These are phyloP conservation scores for Hassar affinis DNA, from an alignment of 2,113 vertebrate genomes.

Conservation along the genomic window DNA sequence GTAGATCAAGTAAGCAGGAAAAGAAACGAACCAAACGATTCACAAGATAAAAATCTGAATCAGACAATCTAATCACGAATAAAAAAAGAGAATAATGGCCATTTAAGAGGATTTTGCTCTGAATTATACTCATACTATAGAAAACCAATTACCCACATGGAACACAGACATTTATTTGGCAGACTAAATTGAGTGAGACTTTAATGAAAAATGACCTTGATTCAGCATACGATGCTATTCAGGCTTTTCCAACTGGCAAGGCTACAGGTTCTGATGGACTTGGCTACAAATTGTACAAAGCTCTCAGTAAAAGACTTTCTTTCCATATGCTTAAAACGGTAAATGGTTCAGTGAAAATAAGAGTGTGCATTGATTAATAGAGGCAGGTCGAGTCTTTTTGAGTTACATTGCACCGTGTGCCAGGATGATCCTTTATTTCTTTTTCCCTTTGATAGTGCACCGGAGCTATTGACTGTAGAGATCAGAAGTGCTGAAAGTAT, in stretches of 20 bases:
- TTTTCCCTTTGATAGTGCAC: not conserved
- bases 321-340: not conserved
- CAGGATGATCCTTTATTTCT: not conserved
- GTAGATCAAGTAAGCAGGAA: not conserved
- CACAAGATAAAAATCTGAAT: not conserved
- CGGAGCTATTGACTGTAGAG: too few relatives aligned
- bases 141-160: constrained; percentile 19
- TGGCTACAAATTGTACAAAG: constrained; percentile 28
- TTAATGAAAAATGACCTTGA: constrained; percentile 11
- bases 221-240: constrained; percentile 20
- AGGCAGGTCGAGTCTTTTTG: constrained; percentile 17
- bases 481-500: not conserved
- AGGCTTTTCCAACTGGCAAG: constrained; percentile 23
- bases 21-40: not conserved
- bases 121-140: constrained; percentile 15
- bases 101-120: constrained; percentile 11
- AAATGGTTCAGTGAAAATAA: constrained; percentile 18
- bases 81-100: constrained; percentile 11
- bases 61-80: not conserved
- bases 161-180: constrained; percentile 15
- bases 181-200: constrained; percentile 28
- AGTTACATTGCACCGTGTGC: not conserved
- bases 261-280: constrained; percentile 4
- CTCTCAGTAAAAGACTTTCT: constrained; percentile 9
- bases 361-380: not conserved